Evolutionary conservation across 2,113 vertebrate genomes (phyloP), one percentile per base, ranked within the genome.

Genomic region (Phaethornis superciliosus): DNA sequence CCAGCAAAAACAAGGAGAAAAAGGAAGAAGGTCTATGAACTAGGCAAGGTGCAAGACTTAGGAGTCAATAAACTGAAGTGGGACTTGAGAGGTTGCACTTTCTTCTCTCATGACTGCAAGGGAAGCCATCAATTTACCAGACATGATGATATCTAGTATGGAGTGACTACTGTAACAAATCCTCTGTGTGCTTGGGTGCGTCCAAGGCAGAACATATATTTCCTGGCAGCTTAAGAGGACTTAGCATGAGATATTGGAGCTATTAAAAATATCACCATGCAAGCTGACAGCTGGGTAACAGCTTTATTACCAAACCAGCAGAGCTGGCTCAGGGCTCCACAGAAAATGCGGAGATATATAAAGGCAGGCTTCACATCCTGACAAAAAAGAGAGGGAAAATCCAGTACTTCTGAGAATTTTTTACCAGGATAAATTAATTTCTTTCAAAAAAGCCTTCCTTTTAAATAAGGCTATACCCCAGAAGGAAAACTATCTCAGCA

Each of bases 151-250:
- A 60, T 22, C 10, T 51, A 20, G 33, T 2, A 22, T 20, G 15
- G 33, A 87, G 35, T 44, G 40, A 70, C 40, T 26, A 19, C 8
- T 32, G 52, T 63, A 71, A 70, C 58, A 67, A 37, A 10, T 80
- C 28, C 42, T 35, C 33, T 0, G 0, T 42, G 35, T 1, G 1
- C 81, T 56, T 60, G n/a, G 81, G 52, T 46, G 49, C 49, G 71
- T 75, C 70, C 49, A 44, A 76, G 78, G 65, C 70, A 75, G 85
- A 68, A 35, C 30, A 52, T 5, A 1, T 91, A 71, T 87, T 71
- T 91, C n/a, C 70, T 92, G 54, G 49, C 81, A 94, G 62, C 44
- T 23, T 79, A 67, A 91, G 40, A 33, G 87, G 58, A 44, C 54
- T 52, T 35, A 72, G 21, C 21, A 23, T 68, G 70, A 82, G 84